Evolutionary conservation across 2,797 vertebrate species (phyloP).

Genomic region (Pogoniulus pusillus): DNA sequence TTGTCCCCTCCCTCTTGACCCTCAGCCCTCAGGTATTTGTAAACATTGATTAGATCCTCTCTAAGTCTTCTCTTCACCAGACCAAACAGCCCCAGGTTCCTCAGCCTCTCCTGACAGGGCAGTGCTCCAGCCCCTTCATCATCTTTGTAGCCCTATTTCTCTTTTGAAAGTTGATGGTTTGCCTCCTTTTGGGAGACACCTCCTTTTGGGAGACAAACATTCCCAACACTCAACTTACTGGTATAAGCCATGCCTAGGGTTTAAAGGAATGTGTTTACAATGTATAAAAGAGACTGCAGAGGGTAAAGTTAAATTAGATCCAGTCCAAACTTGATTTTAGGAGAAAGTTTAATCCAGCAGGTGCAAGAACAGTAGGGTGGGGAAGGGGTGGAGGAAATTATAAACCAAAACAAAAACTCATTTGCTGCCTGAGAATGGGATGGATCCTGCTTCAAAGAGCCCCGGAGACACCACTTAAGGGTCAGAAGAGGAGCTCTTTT

Average conservation of each 20-base stretch:
- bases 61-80: too few species aligned
- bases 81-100: too few species aligned
- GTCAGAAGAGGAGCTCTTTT: slow-evolving; percentile 72
- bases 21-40: too few species aligned
- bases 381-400: slow-evolving; percentile 31
- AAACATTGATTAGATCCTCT: too few species aligned
- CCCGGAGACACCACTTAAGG: slow-evolving; percentile 58
- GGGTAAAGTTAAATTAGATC: slow-evolving; percentile 66
- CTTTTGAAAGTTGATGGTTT: slow-evolving; percentile 6
- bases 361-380: slow-evolving; percentile 21
- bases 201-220: slow-evolving; percentile 48
- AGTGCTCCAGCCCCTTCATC: too few species aligned
- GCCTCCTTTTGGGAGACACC: slow-evolving; percentile 51
- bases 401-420: slow-evolving; percentile 10
- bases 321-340: slow-evolving; percentile 53
- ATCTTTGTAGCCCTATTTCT: background rate
- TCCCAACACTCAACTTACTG: background rate
- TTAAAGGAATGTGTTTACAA: slow-evolving; percentile 64
- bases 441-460: slow-evolving; percentile 51
- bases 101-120: too few species aligned
- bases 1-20: too few species aligned
- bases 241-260: slow-evolving; percentile 12
- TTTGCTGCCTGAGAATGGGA: slow-evolving; percentile 5
- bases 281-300: slow-evolving; percentile 37
- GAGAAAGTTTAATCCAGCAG: slow-evolving; percentile 71